Base-by-base conservation (phyloP, 2,888 invertebrate genomes). In the Uloborus plumipes region DNA sequence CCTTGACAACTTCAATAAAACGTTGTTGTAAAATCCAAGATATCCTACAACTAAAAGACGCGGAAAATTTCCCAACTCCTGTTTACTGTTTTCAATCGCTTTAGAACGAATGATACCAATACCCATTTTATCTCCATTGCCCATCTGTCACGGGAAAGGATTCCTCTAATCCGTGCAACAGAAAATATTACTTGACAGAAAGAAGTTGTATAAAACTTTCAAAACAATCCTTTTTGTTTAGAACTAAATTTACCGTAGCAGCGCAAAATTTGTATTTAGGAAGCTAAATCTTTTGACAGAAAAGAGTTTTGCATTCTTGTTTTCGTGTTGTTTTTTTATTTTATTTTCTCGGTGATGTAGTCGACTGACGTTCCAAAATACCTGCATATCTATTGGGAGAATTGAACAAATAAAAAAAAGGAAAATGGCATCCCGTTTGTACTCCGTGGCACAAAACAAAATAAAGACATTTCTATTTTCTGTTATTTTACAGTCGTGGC, bases 401-500 rank as follows among this genome's bases (percentile, higher is more conserved):
- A 47, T 18, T n/a, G 6, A 7, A 65, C 49, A 47, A 65, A 47
- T 49, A 49, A 49, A 47, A 9, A 18, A 31, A 62, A 62, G 11
- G 31, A n/a, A 65, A 49, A 65, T 20, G 65, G 14, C 47, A 11
- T 47, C 47, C 26, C 11, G 39, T 39, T 20, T 39, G 49, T 47
- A 15, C 39, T 47, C n/a, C 49, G 16, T 53, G 14, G 51, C 20
- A 67, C 67, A 26, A 53, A 67, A 53, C 51, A 67, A 67, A 67
- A 67, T 65, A 65, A 47, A 47, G 22, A 22, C 11, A 16, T 67
- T 67, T 67, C 22, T 50, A 51, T 51, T 51, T 51, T 22, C 67
- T 53, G 67, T 67, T 67, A 51, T 67, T 67, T 65, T 65, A 65
- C 65, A n/a, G 49, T 39, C 20, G 9, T 49, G 65, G 65, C 39